Conservation (phyloP, 1,140 invertebrate genomes). For the Riptortus pedestris region DNA sequence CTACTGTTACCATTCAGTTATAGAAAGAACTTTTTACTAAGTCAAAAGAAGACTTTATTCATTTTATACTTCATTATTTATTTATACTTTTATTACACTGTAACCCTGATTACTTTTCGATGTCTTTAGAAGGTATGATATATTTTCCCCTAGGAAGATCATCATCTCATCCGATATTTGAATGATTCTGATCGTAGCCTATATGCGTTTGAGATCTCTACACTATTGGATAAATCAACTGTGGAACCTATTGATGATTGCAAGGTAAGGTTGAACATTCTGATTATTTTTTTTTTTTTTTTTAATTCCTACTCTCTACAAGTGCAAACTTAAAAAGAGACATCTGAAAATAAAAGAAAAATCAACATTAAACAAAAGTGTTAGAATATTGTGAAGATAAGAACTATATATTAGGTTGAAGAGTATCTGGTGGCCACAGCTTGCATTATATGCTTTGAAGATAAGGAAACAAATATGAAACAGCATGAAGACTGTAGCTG, state of each 20-base stretch:
- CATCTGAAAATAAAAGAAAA: slow-evolving; percentile 12
- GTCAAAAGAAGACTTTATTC: no score
- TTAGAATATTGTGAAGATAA: slow-evolving; percentile 15
- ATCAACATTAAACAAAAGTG: slow-evolving; percentile 1
- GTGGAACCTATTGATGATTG: slow-evolving; percentile 18
- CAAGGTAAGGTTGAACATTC: slow-evolving; percentile 15
- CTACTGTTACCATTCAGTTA: no score
- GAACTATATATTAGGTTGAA: slow-evolving; percentile 18
- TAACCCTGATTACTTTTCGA: no score
- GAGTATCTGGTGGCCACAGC: slow-evolving; percentile 25
- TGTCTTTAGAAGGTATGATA: neutral
- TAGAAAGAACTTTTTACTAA: no score
- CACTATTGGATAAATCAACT: slow-evolving; percentile 3
- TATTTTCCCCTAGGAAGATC: slow-evolving; percentile 45
- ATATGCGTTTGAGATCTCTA: slow-evolving; percentile 43
- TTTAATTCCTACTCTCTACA: neutral
- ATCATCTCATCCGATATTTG: slow-evolving; percentile 43
- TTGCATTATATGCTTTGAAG: slow-evolving; percentile 56
- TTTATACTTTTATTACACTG: no score
- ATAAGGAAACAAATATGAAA: slow-evolving; percentile 46
- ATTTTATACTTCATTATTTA: no score
- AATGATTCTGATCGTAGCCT: slow-evolving; percentile 45
- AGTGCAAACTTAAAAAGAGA: neutral
- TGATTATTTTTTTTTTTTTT: neutral
- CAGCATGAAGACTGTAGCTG: slow-evolving; percentile 47